A percentile compares a stretch with the other conserved stretches of the same genome.
Conservation (phyloP, 2,888 invertebrate species). For the Flexamia atlantica region DNA sequence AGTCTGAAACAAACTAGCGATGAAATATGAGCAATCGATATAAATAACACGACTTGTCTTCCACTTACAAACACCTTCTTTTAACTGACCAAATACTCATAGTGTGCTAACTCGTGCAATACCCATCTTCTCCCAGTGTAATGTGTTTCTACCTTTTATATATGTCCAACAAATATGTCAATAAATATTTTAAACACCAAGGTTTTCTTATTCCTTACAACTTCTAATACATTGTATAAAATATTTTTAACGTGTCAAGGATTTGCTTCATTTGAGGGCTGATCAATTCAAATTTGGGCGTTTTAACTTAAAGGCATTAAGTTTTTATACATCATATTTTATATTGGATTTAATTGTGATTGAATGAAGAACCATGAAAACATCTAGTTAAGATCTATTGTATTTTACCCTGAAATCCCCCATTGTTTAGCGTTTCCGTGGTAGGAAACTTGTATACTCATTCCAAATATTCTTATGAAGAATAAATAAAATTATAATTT, state of each 20-base stretch:
- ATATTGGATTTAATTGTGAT: no score
- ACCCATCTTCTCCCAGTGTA: not conserved
- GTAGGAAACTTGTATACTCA: no score
- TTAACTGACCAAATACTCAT: not conserved
- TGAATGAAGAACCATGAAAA: not conserved
- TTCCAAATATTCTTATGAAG: no score
- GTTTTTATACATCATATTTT: not conserved
- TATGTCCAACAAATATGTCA: conserved; percentile 24
- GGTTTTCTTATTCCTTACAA: not conserved
- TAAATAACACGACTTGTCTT: not conserved
- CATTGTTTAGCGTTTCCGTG: no score
- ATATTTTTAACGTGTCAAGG: not conserved
- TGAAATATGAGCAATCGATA: no score
- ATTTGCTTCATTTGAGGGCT: not conserved
- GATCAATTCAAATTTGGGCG: not conserved
- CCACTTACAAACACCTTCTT: not conserved
- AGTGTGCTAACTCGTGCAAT: not conserved
- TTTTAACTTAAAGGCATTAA: not conserved
- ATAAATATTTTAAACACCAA: conserved; percentile 34
- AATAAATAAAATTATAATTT: no score
- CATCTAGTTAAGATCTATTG: no score
- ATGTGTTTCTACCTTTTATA: conserved; percentile 11
- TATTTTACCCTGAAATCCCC: no score
- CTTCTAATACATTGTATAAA: no score
- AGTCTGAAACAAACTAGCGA: no score